Conservation (phyloP, 2,797 vertebrate species). For the Notamacropus eugenii region DNA sequence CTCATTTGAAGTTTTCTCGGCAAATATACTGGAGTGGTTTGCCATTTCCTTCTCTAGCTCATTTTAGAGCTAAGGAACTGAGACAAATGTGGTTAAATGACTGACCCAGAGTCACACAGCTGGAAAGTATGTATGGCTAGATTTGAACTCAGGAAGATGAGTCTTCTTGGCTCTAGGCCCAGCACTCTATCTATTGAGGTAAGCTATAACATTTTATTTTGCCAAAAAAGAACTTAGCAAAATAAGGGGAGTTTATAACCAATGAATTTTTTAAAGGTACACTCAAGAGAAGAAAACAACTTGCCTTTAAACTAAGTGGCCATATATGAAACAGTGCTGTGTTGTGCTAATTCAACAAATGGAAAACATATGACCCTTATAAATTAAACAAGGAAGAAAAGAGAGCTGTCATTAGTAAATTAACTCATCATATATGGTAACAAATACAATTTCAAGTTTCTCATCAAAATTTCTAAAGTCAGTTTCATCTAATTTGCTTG, state of each 20-base stretch:
- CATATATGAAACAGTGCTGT: not conserved
- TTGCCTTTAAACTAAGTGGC: fast-evolving
- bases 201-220: not conserved
- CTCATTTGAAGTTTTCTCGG: no score
- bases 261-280: not conserved
- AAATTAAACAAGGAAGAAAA: not conserved
- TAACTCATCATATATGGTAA: not conserved
- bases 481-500: not conserved
- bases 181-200: not conserved
- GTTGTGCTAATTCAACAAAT: not conserved
- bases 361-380: not conserved
- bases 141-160: no score
- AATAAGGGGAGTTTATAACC: not conserved
- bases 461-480: not conserved
- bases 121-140: no score
- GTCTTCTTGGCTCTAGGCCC: no score
- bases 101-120: no score
- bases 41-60: no score
- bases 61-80: no score
- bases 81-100: no score
- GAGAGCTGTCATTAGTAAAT: not conserved
- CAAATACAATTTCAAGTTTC: not conserved
- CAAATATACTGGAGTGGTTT: no score
- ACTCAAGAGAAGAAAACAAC: not conserved
- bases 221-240: not conserved